Percentiles rank a stretch among this genome's conserved stretches.
These are phyloP conservation scores for Ashinkailepas kermadecensis DNA, from an alignment of 2,888 invertebrate genomes.

Conservation along the genomic window DNA sequence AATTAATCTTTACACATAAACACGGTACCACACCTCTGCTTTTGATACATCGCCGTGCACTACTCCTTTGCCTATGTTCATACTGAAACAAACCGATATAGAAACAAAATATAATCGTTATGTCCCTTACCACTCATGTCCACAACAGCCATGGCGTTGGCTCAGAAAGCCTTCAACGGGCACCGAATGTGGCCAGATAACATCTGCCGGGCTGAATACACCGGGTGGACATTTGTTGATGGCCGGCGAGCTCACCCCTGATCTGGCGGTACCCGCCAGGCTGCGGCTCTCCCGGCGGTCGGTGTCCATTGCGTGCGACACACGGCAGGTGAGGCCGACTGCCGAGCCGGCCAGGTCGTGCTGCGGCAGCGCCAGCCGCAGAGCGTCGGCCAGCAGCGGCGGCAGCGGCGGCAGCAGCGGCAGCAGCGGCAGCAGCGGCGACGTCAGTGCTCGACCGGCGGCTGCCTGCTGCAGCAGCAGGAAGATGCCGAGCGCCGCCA, in stretches of 20 bases:
- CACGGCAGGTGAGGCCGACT: neutral
- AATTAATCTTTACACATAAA: too few relatives aligned
- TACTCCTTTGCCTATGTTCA: too few relatives aligned
- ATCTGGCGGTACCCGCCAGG: neutral
- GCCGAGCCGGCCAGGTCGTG: neutral
- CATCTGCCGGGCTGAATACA: too few relatives aligned
- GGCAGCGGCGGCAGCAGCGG: neutral
- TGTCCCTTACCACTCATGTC: too few relatives aligned
- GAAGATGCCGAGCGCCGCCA: neutral
- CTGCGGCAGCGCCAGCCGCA: neutral
- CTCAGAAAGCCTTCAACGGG: too few relatives aligned
- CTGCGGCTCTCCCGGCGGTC: neutral
- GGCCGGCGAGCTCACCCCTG: neutral
- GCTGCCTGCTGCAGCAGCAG: neutral
- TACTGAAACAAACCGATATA: too few relatives aligned
- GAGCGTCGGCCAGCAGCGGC: neutral
- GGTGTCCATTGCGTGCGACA: neutral
- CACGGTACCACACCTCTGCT: too few relatives aligned
- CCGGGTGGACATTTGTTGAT: neutral
- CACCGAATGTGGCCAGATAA: too few relatives aligned
- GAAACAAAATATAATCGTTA: too few relatives aligned
- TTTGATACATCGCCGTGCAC: too few relatives aligned
- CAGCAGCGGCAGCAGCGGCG: neutral
- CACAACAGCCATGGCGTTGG: too few relatives aligned
- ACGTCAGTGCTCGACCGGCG: neutral